phyloP scores from a whole-genome alignment of 1,140 invertebrate species.

The Probaryconus sp. region DNA sequence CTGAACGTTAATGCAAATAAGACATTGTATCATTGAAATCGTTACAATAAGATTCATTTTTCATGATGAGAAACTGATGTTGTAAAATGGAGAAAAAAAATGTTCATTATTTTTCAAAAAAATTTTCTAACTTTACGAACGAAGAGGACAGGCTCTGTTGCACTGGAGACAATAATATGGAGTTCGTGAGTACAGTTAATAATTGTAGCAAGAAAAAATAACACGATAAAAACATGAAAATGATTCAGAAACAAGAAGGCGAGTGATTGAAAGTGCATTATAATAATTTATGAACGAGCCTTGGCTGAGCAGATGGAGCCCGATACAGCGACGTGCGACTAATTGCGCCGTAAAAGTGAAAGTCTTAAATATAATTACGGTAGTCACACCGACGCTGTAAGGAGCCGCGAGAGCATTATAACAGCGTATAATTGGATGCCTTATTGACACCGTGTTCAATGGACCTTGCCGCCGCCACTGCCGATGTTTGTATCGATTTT shows the following conservation, averaged over 20 bases:
- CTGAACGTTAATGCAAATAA: too few species aligned
- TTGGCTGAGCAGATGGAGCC: constrained; percentile 43
- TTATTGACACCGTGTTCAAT: constrained; percentile 50
- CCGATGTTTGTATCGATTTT: constrained; percentile 39
- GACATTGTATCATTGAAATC: too few species aligned
- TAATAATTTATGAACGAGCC: constrained; percentile 53
- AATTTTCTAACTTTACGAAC: too few species aligned
- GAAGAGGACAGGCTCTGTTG: too few species aligned
- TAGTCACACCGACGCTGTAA: constrained; percentile 50
- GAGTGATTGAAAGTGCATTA: constrained; percentile 47
- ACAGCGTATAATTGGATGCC: constrained; percentile 48
- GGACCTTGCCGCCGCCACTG: constrained; percentile 24
- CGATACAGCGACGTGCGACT: constrained; percentile 46
- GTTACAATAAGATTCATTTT: too few species aligned
- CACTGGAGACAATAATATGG: too few species aligned
- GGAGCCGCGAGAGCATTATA: constrained; percentile 35
- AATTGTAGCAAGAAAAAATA: not conserved
- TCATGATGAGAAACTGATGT: too few species aligned
- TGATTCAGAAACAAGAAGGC: constrained; percentile 16
- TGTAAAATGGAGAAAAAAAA: too few species aligned
- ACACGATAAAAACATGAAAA: constrained; percentile 4
- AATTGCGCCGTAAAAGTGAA: constrained; percentile 61
- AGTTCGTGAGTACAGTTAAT: too few species aligned
- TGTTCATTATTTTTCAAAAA: too few species aligned
- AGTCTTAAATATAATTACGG: constrained; percentile 61